phyloP scores from a whole-genome alignment of 2,113 vertebrate genomes.

The Hylia prasina region DNA sequence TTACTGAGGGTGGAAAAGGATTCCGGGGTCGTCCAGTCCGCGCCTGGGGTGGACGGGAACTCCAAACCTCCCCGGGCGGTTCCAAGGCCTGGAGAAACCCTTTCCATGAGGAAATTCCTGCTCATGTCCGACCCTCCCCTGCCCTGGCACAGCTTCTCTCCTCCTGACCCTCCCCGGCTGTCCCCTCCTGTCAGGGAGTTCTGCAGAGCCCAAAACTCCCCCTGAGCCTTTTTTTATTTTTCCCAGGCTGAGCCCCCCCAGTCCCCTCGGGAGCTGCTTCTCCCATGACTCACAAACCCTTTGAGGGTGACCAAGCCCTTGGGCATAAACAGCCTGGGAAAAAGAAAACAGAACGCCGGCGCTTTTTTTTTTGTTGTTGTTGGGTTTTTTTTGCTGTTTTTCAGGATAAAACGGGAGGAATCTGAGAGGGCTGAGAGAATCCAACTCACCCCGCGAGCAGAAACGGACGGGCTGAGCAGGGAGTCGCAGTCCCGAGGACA shows the following conservation, averaged over 20 bases:
- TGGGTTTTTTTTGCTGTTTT: no score
- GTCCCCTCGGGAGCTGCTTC: background rate
- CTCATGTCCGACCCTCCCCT: no score
- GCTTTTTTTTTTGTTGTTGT: background rate
- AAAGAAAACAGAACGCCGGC: background rate
- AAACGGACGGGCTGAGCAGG: background rate
- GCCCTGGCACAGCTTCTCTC: no score
- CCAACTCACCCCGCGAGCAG: background rate
- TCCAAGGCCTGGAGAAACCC: background rate
- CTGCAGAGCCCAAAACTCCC: background rate
- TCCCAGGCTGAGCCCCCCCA: background rate
- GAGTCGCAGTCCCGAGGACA: background rate
- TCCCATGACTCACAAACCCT: background rate
- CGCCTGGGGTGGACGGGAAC: rapidly evolving
- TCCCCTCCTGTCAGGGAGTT: background rate
- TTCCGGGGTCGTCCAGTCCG: rapidly evolving
- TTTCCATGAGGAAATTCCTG: background rate
- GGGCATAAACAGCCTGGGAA: background rate
- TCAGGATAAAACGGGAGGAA: background rate
- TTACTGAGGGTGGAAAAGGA: background rate
- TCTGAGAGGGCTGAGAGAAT: background rate
- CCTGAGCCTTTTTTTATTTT: background rate
- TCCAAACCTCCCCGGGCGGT: background rate
- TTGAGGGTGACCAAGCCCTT: background rate
- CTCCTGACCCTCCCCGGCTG: background rate